Conservation (phyloP, 92 coral and sea anemone species). For the Isaurus tuberculatus region DNA sequence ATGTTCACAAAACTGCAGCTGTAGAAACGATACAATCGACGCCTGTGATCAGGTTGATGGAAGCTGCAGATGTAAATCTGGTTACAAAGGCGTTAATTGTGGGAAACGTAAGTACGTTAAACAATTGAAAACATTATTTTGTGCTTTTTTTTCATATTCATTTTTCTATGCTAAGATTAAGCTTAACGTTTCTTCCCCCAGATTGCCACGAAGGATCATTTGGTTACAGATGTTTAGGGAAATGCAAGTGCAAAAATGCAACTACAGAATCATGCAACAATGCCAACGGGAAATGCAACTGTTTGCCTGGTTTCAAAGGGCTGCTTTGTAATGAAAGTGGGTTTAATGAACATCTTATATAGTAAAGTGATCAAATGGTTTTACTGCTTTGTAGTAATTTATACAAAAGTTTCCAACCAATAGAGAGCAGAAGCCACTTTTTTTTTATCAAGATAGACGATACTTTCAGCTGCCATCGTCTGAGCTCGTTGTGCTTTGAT, state of each 20-base stretch:
- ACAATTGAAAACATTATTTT: no score
- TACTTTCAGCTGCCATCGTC: no score
- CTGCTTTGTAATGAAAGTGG: constrained; percentile 59
- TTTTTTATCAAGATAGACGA: no score
- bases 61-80: constrained; percentile 78
- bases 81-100: constrained; percentile 76
- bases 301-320: constrained; percentile 70
- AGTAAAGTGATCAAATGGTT: no score
- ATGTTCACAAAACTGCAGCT: constrained; percentile 44
- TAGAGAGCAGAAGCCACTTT: no score
- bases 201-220: constrained; percentile 49
- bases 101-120: neutral
- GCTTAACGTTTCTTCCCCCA: neutral
- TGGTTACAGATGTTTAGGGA: constrained; percentile 36
- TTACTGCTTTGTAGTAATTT: no score
- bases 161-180: no score
- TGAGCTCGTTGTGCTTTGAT: no score
- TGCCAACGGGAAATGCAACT: constrained; percentile 60
- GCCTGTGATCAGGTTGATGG: constrained; percentile 87
- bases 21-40: constrained; percentile 50
- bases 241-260: constrained; percentile 39
- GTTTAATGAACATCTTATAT: constrained; percentile 1
- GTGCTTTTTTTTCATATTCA: no score
- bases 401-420: no score
- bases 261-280: constrained; percentile 61